Conservation (phyloP, 2,888 invertebrate species). For the Gibbula magus region DNA sequence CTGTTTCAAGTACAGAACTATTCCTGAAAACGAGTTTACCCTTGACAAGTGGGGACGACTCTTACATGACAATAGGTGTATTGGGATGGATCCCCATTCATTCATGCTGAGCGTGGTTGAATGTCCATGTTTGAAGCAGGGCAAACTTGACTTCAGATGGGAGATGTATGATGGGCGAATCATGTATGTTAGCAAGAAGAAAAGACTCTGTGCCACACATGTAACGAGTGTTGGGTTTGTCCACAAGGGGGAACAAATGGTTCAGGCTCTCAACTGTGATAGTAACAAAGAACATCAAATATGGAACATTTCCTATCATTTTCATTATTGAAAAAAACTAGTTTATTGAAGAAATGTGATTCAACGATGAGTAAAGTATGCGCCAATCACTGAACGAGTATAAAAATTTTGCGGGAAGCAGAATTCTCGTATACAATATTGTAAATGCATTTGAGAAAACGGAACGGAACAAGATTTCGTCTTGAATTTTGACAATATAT, state of each 20-base stretch:
- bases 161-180: not conserved
- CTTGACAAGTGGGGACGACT: slow-evolving; percentile 44
- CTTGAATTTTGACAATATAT: too few species aligned
- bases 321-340: not conserved
- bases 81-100: not conserved
- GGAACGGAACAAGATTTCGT: too few species aligned
- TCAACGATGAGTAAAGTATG: too few species aligned
- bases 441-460: too few species aligned
- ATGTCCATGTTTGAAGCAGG: not conserved
- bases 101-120: not conserved
- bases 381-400: too few species aligned
- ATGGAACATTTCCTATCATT: slow-evolving; percentile 18
- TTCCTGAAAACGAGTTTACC: slow-evolving; percentile 55
- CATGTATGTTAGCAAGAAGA: not conserved
- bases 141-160: not conserved
- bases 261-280: slow-evolving; percentile 40
- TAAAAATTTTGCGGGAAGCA: too few species aligned
- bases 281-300: not conserved
- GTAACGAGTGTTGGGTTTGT: slow-evolving; percentile 50
- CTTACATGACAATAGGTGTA: slow-evolving; percentile 30
- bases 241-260: slow-evolving; percentile 57
- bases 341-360: too few species aligned
- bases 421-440: too few species aligned
- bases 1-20: slow-evolving; percentile 53
- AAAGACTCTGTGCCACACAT: slow-evolving; percentile 35